Base-by-base conservation (phyloP, 2,797 vertebrate genomes). In the Muraenolepis orangiensis region DNA sequence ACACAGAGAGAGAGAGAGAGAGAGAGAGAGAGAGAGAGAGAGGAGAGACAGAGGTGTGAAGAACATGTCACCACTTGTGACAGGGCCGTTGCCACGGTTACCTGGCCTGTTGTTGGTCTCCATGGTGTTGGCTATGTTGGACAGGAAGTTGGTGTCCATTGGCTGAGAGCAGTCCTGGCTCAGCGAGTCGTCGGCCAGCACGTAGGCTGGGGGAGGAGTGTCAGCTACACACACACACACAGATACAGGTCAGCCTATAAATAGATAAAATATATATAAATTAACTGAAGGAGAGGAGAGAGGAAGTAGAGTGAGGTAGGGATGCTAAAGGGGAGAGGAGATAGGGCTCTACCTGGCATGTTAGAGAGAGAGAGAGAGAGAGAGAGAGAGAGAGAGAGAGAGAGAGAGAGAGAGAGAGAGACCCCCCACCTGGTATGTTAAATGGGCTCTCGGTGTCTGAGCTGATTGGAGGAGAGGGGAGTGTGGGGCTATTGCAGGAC, bases 91-190 rank as follows among this genome's bases (percentile, higher is more conserved):
- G 73, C 90, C 79, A 84, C 34, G 82, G 90, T 84, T 88, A 96
- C 97, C 95, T 95, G 94, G 94, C 94, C 96, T 94, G 89, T 92
- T 93, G 93, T 87, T 96, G 90, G 96, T 87, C 46, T 96, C 95
- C 28, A 91, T 81, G 76, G 67, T 38, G 32, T 34, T 70, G 29
- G 76, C 31, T 46, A 74, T 38, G 68, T 87, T 16, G 20, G 88
- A 92, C 87, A 95, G 92, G 91, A 94, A 93, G 77, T 93, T 94
- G 72, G 83, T 81, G 77, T 94, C 93, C 93, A 96, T 97, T 42
- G 95, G 96, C 82, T 94, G 95, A 57, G 94, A 94, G 87, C 93
- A 88, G 76, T 96, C 93, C 1, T 91, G 94, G 76, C 91, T 94
- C 89, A 93, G 92, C 82, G 86, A 94, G 91, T 98, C 95, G 85